phyloP scores from a whole-genome alignment of 2,888 invertebrate species.

The Kryphioiulus occultus region DNA sequence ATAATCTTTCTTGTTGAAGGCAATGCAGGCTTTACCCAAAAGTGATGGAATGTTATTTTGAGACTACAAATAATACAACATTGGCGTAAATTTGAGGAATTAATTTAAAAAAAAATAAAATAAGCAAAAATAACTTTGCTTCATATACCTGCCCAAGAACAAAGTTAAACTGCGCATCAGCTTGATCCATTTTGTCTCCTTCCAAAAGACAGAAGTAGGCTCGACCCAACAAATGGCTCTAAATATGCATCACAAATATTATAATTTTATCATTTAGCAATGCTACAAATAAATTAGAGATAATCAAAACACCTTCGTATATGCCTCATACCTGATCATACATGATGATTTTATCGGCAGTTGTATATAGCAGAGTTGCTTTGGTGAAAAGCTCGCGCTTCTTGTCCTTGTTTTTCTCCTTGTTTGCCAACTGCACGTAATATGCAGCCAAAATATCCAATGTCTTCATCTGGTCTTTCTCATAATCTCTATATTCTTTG shows the following conservation, averaged over 20 bases:
- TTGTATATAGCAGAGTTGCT: constrained; percentile 96
- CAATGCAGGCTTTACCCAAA: constrained; percentile 98
- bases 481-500: constrained; percentile 85
- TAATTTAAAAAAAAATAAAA: not conserved
- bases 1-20: constrained; percentile 94
- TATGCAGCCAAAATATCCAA: constrained; percentile 98
- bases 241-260: constrained; percentile 57
- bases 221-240: constrained; percentile 96
- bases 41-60: constrained; percentile 96
- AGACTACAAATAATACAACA: constrained; percentile 68
- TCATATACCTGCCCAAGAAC: constrained; percentile 76
- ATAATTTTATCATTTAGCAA: not conserved
- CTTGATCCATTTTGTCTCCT: constrained; percentile 99
- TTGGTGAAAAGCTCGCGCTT: constrained; percentile 94
- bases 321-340: constrained; percentile 83
- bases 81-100: not conserved
- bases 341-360: constrained; percentile 99
- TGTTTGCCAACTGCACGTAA: constrained; percentile 95
- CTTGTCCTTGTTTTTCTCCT: constrained; percentile 86
- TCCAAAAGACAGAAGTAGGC: constrained; percentile 98
- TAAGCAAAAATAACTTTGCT: not conserved
- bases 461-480: constrained; percentile 97
- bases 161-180: constrained; percentile 99
- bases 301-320: not conserved
- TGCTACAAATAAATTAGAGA: not conserved